Conservation (phyloP, 2,797 vertebrate species). For the Chelon labrosus region DNA sequence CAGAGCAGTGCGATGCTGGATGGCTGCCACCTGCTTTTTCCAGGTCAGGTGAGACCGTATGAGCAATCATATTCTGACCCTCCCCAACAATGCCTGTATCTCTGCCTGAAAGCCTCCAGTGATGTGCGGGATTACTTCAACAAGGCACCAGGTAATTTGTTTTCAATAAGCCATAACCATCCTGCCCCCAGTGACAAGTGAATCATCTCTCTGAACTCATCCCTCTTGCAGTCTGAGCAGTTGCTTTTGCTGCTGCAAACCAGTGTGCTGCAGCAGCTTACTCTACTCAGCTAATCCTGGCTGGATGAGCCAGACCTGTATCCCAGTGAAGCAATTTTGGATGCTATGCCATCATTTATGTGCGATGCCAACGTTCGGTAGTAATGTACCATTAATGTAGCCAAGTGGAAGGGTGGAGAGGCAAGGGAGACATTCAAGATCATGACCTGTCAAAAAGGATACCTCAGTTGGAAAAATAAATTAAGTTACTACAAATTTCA, state of each 20-base stretch:
- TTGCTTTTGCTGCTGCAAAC: slow-evolving; percentile 24
- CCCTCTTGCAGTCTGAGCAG: slow-evolving; percentile 34
- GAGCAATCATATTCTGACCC: slow-evolving; percentile 38
- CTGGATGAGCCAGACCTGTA: slow-evolving; percentile 30
- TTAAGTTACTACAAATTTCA: too few relatives aligned
- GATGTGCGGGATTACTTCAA: slow-evolving; percentile 52
- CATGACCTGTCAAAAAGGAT: not conserved
- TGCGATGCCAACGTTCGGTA: not conserved
- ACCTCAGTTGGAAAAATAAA: too few relatives aligned
- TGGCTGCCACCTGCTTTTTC: slow-evolving; percentile 43
- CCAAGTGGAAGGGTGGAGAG: not conserved
- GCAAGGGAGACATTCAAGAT: not conserved
- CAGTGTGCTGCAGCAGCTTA: slow-evolving; percentile 17
- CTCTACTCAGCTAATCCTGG: slow-evolving; percentile 36
- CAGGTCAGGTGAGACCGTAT: slow-evolving; percentile 49
- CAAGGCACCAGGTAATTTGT: slow-evolving; percentile 56
- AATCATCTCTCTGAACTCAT: slow-evolving; percentile 53
- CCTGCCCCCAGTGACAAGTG: slow-evolving; percentile 45
- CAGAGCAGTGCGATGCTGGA: slow-evolving; percentile 40
- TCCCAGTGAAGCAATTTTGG: slow-evolving; percentile 16
- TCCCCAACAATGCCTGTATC: slow-evolving; percentile 15
- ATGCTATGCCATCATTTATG: slow-evolving; percentile 20
- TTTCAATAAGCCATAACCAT: slow-evolving; percentile 62
- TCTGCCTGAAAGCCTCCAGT: slow-evolving; percentile 35
- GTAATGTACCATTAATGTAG: slow-evolving; percentile 2